Percentiles rank a stretch among this genome's conserved stretches.
Conservation (phyloP, 2,888 invertebrate genomes). For the Chalcosyrphus nemorum region DNA sequence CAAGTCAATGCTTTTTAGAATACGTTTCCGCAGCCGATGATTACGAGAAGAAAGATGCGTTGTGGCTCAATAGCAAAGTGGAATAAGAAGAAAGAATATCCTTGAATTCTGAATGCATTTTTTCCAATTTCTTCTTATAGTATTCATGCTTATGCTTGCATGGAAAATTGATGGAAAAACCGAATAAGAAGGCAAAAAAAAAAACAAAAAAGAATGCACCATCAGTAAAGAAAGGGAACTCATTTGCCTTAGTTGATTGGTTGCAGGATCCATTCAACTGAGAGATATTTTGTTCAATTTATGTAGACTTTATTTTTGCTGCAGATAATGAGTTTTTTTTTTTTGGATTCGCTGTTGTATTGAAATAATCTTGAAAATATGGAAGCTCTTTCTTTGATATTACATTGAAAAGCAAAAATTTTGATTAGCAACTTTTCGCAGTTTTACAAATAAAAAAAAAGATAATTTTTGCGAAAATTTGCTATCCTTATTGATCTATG, state of each 20-base stretch:
- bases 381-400: neutral
- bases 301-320: neutral
- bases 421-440: neutral
- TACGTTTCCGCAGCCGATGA: slow-evolving; percentile 10
- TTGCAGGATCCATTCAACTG: slow-evolving; percentile 36
- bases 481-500: too few relatives aligned
- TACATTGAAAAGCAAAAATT: neutral
- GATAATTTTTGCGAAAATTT: too few relatives aligned
- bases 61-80: slow-evolving; percentile 11
- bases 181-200: neutral
- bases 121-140: slow-evolving; percentile 16
- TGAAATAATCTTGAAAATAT: too few relatives aligned
- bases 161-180: slow-evolving; percentile 36
- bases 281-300: slow-evolving; percentile 26
- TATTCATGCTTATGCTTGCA: slow-evolving; percentile 40
- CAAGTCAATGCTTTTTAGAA: slow-evolving; percentile 43
- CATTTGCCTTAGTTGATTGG: slow-evolving; percentile 59
- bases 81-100: slow-evolving; percentile 40
- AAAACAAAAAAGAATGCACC: neutral
- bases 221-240: slow-evolving; percentile 20
- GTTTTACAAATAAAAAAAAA: too few relatives aligned
- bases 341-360: neutral
- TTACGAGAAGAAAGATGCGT: slow-evolving; percentile 24
- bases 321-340: neutral
- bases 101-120: slow-evolving; percentile 40